These are phyloP conservation scores for Heliconius hermathena DNA, from an alignment of 1,140 invertebrate species.

Conservation along the genomic window DNA sequence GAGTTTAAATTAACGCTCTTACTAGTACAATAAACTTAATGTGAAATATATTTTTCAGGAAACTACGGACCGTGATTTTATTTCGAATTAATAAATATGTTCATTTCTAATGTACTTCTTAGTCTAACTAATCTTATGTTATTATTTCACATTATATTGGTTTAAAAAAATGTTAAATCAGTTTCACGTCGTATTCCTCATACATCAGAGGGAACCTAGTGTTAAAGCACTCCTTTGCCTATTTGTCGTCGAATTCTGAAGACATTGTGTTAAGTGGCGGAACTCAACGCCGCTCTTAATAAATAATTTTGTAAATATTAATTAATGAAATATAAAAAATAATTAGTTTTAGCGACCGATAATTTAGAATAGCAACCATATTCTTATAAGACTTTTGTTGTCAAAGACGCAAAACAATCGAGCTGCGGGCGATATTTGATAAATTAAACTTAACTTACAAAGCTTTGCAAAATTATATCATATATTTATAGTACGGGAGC, in stretches of 20 bases:
- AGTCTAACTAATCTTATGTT: too few species aligned
- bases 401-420: background rate
- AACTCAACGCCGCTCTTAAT: too few species aligned
- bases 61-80: background rate
- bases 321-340: too few species aligned
- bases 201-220: too few species aligned
- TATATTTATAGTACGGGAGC: background rate
- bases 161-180: too few species aligned
- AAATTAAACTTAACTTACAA: background rate
- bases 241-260: too few species aligned
- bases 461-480: background rate
- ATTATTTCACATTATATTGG: too few species aligned
- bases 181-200: too few species aligned
- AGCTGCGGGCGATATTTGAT: background rate
- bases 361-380: too few species aligned
- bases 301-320: too few species aligned
- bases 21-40: background rate
- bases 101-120: background rate
- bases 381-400: background rate
- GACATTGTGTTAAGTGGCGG: too few species aligned
- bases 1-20: background rate
- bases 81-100: background rate
- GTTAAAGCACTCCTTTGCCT: too few species aligned
- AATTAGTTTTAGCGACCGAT: background rate
- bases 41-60: background rate